Percentiles rank a stretch among this genome's conserved stretches.
Conservation (phyloP, 2,888 invertebrate species). For the Agrotis segetum region DNA sequence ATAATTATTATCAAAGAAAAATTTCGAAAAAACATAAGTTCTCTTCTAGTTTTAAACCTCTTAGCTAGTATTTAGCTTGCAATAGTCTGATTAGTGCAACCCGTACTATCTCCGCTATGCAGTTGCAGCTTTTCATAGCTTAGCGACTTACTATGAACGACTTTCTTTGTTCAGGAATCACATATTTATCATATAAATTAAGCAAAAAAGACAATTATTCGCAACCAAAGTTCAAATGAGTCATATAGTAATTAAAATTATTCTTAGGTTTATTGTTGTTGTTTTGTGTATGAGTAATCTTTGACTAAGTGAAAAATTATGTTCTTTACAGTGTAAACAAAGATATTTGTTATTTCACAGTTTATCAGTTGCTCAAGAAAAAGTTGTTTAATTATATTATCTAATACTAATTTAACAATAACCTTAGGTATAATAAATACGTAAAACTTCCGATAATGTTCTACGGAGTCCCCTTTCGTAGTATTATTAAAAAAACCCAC, state of each 20-base stretch:
- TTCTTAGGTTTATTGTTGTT: conserved; percentile 27
- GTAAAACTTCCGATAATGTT: conserved; percentile 21
- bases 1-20: too few species aligned
- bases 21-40: background rate
- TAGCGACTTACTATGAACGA: background rate
- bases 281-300: conserved; percentile 42
- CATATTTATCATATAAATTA: conserved; percentile 9
- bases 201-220: conserved; percentile 18
- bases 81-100: conserved; percentile 23
- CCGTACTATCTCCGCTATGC: conserved; percentile 34
- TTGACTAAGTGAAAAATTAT: conserved; percentile 44
- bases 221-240: conserved; percentile 47
- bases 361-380: conserved; percentile 40
- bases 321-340: conserved; percentile 40
- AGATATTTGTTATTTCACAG: conserved; percentile 21
- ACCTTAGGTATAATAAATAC: background rate
- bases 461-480: background rate
- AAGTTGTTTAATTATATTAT: conserved; percentile 33
- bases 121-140: conserved; percentile 28
- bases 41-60: conserved; percentile 3
- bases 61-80: conserved; percentile 14
- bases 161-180: conserved; percentile 31
- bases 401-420: conserved; percentile 21
- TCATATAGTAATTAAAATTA: conserved; percentile 27
- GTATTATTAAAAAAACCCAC: background rate